Percentiles rank a stretch among this genome's conserved stretches.
phyloP scores from a whole-genome alignment of 2,888 invertebrate genomes.

The Synanthedon formicaeformis region DNA sequence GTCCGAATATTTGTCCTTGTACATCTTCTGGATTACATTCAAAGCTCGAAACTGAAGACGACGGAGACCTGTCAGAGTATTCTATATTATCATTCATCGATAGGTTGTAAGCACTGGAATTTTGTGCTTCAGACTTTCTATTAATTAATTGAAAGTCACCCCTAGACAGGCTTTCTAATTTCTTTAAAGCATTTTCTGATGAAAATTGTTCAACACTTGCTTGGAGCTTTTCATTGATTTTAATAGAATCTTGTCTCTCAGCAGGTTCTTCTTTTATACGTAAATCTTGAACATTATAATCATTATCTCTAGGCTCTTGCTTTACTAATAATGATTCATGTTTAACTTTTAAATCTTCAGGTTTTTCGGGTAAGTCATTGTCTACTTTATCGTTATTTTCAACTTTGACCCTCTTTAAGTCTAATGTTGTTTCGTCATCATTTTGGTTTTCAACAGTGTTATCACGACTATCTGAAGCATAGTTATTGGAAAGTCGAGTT shows the following conservation, averaged over 20 bases:
- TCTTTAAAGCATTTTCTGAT: slow-evolving; percentile 78
- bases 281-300: slow-evolving; percentile 38
- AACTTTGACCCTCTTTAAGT: slow-evolving; percentile 50
- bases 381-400: slow-evolving; percentile 21
- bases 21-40: slow-evolving; percentile 72
- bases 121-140: slow-evolving; percentile 37
- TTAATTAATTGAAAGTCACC: slow-evolving; percentile 75
- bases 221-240: slow-evolving; percentile 16
- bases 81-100: slow-evolving; percentile 49
- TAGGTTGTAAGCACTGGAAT: slow-evolving; percentile 39
- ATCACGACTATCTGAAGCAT: slow-evolving; percentile 23
- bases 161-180: slow-evolving; percentile 83
- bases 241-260: slow-evolving; percentile 43
- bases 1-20: slow-evolving; percentile 76
- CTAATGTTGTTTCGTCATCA: slow-evolving; percentile 35
- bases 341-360: slow-evolving; percentile 36
- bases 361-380: slow-evolving; percentile 15
- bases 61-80: slow-evolving; percentile 64
- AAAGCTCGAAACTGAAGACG: slow-evolving; percentile 72
- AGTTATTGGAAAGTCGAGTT: slow-evolving; percentile 76
- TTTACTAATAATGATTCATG: slow-evolving; percentile 29
- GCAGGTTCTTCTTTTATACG: slow-evolving; percentile 47
- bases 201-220: slow-evolving; percentile 36
- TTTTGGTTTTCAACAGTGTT: slow-evolving; percentile 25
- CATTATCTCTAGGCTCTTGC: slow-evolving; percentile 37